Evolutionary conservation across 2,113 vertebrate genomes (phyloP).

Genomic region (Mungos mungo): DNA sequence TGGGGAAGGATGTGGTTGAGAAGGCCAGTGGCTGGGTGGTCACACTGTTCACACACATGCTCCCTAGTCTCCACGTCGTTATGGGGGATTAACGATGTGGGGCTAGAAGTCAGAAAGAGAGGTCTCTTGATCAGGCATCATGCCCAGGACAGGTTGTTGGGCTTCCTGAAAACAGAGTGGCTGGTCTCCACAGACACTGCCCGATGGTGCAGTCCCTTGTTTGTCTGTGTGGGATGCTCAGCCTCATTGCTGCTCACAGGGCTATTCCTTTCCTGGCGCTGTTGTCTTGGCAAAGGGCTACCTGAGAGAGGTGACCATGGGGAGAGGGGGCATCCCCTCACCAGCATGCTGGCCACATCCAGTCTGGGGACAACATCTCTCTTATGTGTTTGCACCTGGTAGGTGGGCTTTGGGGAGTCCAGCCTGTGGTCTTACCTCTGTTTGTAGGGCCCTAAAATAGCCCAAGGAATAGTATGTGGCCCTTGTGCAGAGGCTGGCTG

Average conservation of each 20-base stretch:
- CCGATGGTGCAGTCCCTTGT: neutral
- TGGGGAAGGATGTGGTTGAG: neutral
- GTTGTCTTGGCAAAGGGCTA: neutral
- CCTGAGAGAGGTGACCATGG: neutral
- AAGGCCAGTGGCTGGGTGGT: neutral
- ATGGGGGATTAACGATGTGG: neutral
- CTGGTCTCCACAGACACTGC: neutral
- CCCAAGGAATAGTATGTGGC: neutral
- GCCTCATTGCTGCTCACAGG: neutral
- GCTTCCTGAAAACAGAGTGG: conserved; percentile 5
- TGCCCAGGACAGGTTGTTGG: neutral
- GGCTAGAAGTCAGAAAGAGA: neutral
- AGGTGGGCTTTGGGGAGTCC: neutral
- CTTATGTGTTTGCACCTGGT: neutral
- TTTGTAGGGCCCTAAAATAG: neutral
- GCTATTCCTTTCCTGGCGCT: neutral
- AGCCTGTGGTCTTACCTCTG: neutral
- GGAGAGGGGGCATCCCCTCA: neutral
- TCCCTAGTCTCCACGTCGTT: neutral
- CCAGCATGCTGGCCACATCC: too few relatives aligned
- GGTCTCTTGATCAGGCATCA: neutral
- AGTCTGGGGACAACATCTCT: neutral
- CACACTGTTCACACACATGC: neutral
- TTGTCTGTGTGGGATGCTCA: neutral
- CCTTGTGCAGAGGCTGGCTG: neutral